These are phyloP conservation scores for Coracias cyanogaster DNA, from an alignment of 2,797 vertebrate species.

Conservation along the genomic window DNA sequence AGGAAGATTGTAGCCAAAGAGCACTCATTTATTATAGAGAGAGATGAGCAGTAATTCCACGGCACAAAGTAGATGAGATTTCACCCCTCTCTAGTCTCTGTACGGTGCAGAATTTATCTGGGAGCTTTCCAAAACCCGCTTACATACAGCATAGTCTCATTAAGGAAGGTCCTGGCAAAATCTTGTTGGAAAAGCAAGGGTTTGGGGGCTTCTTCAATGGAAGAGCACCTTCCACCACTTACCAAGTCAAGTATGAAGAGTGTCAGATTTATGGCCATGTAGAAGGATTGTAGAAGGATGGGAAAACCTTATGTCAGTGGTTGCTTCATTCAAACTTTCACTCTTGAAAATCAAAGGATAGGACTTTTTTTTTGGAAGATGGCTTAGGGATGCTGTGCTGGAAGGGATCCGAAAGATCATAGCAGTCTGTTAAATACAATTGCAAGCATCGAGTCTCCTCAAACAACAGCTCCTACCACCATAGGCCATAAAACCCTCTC, in stretches of 20 bases:
- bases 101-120: neutral
- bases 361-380: neutral
- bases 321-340: neutral
- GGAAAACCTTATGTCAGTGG: neutral
- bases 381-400: neutral
- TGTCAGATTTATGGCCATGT: neutral
- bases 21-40: conserved; percentile 51
- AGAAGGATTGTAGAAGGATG: neutral
- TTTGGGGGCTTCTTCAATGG: neutral
- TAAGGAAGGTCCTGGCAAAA: neutral
- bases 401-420: neutral
- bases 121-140: conserved; percentile 2
- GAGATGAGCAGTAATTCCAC: neutral
- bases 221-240: neutral
- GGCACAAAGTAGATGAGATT: neutral
- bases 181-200: neutral
- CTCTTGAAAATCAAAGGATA: neutral
- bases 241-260: accelerated
- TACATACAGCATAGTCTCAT: neutral
- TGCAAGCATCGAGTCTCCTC: neutral
- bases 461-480: neutral
- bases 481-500: neutral
- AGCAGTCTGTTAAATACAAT: neutral
- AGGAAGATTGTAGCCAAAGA: conserved; percentile 41
- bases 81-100: neutral